Conservation (phyloP, 2,113 vertebrate species). For the Gavialis gangeticus region DNA sequence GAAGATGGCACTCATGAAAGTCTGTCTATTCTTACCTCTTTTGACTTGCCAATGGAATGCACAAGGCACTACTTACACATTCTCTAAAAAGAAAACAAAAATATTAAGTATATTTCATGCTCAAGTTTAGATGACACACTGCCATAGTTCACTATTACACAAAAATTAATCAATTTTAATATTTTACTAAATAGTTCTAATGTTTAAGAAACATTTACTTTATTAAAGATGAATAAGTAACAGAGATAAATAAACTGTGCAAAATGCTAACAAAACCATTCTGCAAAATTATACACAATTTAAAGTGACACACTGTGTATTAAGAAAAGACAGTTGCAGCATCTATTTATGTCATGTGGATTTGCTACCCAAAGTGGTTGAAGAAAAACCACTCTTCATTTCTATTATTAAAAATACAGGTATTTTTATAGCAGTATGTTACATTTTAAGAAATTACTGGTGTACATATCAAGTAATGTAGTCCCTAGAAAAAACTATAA, state of each 20-base stretch:
- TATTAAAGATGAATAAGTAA: background rate
- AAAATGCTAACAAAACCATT: background rate
- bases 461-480: background rate
- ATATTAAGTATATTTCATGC: background rate
- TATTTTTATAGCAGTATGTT: too few relatives aligned
- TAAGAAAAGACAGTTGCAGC: background rate
- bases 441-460: background rate
- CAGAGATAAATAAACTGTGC: background rate
- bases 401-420: background rate
- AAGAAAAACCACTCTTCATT: background rate
- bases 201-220: background rate
- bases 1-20: background rate
- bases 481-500: background rate
- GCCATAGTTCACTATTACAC: background rate
- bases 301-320: background rate
- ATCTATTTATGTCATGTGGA: background rate
- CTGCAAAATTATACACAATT: background rate
- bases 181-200: background rate
- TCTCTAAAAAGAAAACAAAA: conserved; percentile 83
- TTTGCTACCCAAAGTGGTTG: background rate
- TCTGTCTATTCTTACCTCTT: conserved; percentile 87
- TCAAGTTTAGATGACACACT: background rate
- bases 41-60: conserved; percentile 95
- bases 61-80: conserved; percentile 90
- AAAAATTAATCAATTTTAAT: background rate